A percentile compares a stretch with the other conserved stretches of the same genome.
Conservation (phyloP, 2,888 invertebrate species). For the Cactoblastis cactorum region DNA sequence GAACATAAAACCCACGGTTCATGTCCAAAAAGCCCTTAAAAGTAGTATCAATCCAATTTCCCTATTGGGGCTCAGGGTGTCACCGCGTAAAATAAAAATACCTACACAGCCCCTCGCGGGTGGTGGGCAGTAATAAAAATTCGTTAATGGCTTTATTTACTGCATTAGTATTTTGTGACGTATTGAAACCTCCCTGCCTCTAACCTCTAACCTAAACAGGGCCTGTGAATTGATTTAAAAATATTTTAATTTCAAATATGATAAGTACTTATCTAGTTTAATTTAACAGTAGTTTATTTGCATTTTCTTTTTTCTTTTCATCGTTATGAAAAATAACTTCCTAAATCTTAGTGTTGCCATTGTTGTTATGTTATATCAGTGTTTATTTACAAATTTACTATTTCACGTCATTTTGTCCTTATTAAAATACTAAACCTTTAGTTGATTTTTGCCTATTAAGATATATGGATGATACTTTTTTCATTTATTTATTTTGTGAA, state of each 20-base stretch:
- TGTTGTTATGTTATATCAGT: too few species aligned
- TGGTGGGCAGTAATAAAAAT: conserved; percentile 58
- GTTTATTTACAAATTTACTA: too few species aligned
- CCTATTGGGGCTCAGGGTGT: conserved; percentile 70
- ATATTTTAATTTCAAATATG: background rate
- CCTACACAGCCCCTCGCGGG: conserved; percentile 54
- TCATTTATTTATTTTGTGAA: too few species aligned
- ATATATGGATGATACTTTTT: too few species aligned
- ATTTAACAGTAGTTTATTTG: too few species aligned
- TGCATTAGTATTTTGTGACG: conserved; percentile 36
- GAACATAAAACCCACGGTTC: conserved; percentile 63
- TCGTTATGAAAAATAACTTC: too few species aligned
- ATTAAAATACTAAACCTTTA: too few species aligned
- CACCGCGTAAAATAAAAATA: conserved; percentile 75
- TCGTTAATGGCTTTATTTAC: conserved; percentile 68
- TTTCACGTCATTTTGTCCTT: too few species aligned
- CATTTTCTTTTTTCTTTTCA: too few species aligned
- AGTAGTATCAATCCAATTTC: conserved; percentile 77
- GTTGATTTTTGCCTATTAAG: too few species aligned
- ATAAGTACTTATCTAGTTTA: too few species aligned
- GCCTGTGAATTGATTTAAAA: background rate
- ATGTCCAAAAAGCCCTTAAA: conserved; percentile 72
- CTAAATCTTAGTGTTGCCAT: too few species aligned
- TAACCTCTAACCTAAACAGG: background rate
- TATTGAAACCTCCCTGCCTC: conserved; percentile 14